Evolutionary conservation across 2,888 invertebrate species (phyloP), one percentile per base, ranked within the genome.

Genomic region (Lasius platythorax): DNA sequence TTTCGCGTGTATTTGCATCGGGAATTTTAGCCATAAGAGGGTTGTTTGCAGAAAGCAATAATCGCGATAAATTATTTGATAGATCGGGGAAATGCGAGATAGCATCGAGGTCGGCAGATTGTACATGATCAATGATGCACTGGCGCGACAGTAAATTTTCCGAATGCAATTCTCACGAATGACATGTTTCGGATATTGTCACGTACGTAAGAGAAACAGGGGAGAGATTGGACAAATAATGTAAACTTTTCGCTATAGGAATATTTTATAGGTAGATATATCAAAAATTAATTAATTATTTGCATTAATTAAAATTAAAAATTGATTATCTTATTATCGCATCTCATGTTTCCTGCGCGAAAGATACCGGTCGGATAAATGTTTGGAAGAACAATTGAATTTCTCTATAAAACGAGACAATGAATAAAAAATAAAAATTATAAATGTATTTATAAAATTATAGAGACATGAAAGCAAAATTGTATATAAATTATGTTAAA

Each of bases 271-370:
- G 8, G 2, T 50, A 18, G 6, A 6, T 50, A 15, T 46, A 50
- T 6, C n/a, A n/a, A 53, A n/a, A n/a, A 53, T 53, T 53, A 53
- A n/a, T 53, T n/a, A 4, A 46, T 46, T 37, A n/a, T 53, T 53
- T 53, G n/a, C 50, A 53, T 53, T 53, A 33, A 8, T 53, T 18
- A 50, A 50, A 53, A 53, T 53, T n/a, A 53, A 53, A 53, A 53
- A 53, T 53, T n/a, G n/a, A 53, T 53, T 53, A 53, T n/a, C 50
- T 85, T 75, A 84, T 86, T 85, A 81, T 63, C 72, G 70, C 28
- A 56, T 82, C 64, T 9, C 63, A 58, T 56, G n/a, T 63, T 85
- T 58, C 37, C 18, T 18, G 23, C 46, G 37, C 37, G 28, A n/a
- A n/a, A 68, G n/a, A 33, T 18, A 83, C 18, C 30, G 28, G 30